Evolutionary conservation across 2,797 vertebrate species (phyloP).

Genomic region (Cichlasoma orientale): DNA sequence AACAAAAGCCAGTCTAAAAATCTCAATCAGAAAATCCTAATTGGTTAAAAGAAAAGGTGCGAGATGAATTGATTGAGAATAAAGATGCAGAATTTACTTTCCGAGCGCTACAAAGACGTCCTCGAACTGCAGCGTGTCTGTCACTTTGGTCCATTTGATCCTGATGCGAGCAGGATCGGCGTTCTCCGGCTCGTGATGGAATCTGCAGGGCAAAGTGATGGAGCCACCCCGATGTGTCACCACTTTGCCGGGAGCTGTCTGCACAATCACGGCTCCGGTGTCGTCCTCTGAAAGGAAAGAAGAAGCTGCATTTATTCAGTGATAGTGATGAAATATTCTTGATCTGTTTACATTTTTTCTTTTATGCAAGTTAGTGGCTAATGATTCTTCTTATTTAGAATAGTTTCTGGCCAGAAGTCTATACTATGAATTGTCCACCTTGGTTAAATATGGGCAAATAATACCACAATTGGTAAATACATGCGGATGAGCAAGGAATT

Average conservation of each 20-base stretch:
- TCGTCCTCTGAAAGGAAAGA: constrained; percentile 85
- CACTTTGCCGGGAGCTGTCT: constrained; percentile 94
- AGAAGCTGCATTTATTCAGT: not conserved
- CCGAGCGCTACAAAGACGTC: constrained; percentile 93
- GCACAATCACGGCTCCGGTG: constrained; percentile 91
- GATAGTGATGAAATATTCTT: not conserved
- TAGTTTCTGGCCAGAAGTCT: not conserved
- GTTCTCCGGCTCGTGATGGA: constrained; percentile 87
- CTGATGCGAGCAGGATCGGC: constrained; percentile 86
- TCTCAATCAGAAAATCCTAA: not conserved
- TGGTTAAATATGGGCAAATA: not conserved
- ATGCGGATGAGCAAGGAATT: not conserved
- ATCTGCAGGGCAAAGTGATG: constrained; percentile 94
- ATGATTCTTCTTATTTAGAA: not conserved
- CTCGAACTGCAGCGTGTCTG: constrained; percentile 86
- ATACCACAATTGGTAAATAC: not conserved
- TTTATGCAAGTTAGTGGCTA: not conserved
- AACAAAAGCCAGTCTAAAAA: not conserved
- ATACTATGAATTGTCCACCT: not conserved
- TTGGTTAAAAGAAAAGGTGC: not conserved
- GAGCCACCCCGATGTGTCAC: constrained; percentile 92
- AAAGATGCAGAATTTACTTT: constrained; percentile 47
- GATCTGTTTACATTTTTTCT: not conserved
- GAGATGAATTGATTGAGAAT: not conserved
- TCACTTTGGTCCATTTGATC: constrained; percentile 96